Evolutionary conservation across 2,797 vertebrate genomes (phyloP), one percentile per base, ranked within the genome.

Genomic region (Crax fasciolata): DNA sequence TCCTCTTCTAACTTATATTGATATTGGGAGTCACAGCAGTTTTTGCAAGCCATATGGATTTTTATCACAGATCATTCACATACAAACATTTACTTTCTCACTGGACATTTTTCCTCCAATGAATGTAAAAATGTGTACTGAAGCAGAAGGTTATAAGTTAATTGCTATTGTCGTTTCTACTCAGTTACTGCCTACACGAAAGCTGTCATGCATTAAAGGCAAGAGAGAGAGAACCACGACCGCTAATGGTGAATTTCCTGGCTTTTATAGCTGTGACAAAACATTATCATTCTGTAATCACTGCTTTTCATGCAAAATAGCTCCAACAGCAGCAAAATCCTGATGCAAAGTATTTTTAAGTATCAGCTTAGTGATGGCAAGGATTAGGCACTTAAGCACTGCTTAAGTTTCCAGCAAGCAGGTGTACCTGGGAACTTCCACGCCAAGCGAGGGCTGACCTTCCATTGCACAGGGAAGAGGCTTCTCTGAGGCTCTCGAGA

Each of bases 221-320:
- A 88, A 91, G 81, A 83, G 35, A 57, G 55, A 63, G 38, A 39
- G 24, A 67, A 58, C 49, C 8, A 54, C 48, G 41, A 81, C 20
- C 1, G 3, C 55, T 78, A 65, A 84, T 57, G 51, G 70, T 44
- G 52, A 83, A 74, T 85, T 77, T 71, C 52, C 59, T 58, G 66
- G 59, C 28, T 95, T 89, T 93, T 82, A 85, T 89, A 23, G 35
- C 48, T 51, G 25, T 85, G 78, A 92, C 90, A 93, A 96, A 96
- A 94, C 48, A 87, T 83, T 87, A 92, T 46, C 13, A 0, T 90
- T 82, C 80, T 61, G 24, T 87, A 88, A 90, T 87, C 79, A 90
- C 58, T 70, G 54, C 48, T 27, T 96, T 94, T 71, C 70, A 65
- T 7, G 19, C 17, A 55, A 73, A 90, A 80, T 15, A 93, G 68